Evolutionary conservation across 37 sponge, comb jelly and placozoan species (phyloP).

Genomic region (Spongia lamella): DNA sequence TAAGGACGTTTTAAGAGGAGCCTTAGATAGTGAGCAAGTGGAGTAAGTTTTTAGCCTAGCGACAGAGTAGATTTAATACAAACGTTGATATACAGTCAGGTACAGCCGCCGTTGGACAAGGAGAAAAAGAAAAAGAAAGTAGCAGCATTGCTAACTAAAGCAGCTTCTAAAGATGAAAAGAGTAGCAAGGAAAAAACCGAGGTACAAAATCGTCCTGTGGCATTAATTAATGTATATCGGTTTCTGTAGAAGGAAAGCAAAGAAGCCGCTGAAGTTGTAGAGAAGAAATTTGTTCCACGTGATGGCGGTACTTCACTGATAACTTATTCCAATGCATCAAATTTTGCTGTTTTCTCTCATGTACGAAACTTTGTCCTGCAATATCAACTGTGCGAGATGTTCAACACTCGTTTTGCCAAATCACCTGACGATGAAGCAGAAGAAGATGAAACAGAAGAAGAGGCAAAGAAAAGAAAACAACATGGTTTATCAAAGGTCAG

Average conservation of each 20-base stretch:
- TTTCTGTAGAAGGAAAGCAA: background rate
- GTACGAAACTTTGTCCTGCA: conserved; percentile 73
- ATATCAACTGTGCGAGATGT: conserved; percentile 64
- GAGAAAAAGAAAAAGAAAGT: too few species aligned
- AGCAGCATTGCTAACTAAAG: too few species aligned
- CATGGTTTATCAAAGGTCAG: conserved; percentile 53
- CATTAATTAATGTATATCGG: background rate
- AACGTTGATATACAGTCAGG: too few species aligned
- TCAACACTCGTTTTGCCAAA: conserved; percentile 36
- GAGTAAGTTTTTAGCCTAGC: conserved; percentile 35
- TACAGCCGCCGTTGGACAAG: too few species aligned
- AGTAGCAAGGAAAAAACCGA: too few species aligned
- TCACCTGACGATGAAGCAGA: conserved; percentile 34
- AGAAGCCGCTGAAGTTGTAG: background rate
- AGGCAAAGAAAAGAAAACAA: conserved; percentile 25
- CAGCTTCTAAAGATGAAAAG: too few species aligned
- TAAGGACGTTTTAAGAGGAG: conserved; percentile 34
- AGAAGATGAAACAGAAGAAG: conserved; percentile 42
- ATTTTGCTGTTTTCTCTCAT: conserved; percentile 67
- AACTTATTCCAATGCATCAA: conserved; percentile 58
- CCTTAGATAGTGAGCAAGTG: conserved; percentile 21
- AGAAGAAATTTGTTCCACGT: conserved; percentile 56
- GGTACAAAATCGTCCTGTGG: too few species aligned
- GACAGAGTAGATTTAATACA: too few species aligned
- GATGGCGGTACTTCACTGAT: conserved; percentile 70